phyloP scores from a whole-genome alignment of 2,113 vertebrate genomes.

The Neomonachus schauinslandi region DNA sequence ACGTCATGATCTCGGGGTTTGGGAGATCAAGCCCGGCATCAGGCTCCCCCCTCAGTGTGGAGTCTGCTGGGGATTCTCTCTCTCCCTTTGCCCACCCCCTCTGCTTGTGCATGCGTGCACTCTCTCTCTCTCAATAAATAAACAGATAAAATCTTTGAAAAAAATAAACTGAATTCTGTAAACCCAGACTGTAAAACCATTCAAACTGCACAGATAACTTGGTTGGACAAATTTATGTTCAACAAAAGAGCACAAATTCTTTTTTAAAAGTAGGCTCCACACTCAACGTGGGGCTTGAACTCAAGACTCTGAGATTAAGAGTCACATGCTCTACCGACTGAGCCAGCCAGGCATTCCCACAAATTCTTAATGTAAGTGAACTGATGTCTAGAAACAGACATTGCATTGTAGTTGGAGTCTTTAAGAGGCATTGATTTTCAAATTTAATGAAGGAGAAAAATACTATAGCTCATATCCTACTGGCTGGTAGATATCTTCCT shows the following conservation, averaged over 20 bases:
- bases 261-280: background rate
- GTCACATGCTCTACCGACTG: background rate
- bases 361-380: constrained; percentile 25
- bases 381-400: constrained; percentile 5
- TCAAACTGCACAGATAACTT: background rate
- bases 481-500: background rate
- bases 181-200: background rate
- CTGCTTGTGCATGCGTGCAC: background rate
- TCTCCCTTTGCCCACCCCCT: background rate
- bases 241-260: background rate
- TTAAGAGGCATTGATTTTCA: constrained; percentile 40
- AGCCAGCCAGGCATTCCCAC: background rate
- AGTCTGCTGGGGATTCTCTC: background rate
- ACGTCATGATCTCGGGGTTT: background rate
- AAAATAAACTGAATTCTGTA: constrained; percentile 16
- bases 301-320: background rate
- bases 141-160: background rate
- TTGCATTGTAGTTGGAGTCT: background rate
- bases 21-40: background rate
- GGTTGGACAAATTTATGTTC: background rate
- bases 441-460: constrained; percentile 34
- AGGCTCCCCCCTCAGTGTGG: background rate
- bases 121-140: background rate
- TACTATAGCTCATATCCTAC: background rate
- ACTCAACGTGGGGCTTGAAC: background rate